A percentile compares a stretch with the other conserved stretches of the same genome.
Evolutionary conservation across 2,113 vertebrate species (phyloP).

Genomic region (Orcinus orca): DNA sequence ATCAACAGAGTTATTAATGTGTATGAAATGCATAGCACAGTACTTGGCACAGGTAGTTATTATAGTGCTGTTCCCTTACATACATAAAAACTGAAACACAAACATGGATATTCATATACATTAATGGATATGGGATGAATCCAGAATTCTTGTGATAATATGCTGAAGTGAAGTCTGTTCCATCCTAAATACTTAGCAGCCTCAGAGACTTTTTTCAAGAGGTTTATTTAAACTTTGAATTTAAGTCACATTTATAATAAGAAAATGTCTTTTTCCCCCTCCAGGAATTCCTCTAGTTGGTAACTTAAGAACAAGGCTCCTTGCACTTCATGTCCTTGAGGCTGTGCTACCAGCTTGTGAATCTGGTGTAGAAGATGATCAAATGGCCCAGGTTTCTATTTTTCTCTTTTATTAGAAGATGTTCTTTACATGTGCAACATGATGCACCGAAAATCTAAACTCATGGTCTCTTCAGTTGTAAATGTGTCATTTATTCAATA

Average conservation of each 20-base stretch:
- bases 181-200: constrained; percentile 2
- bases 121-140: not conserved
- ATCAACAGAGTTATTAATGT: not conserved
- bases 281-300: constrained; percentile 95
- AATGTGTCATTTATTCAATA: constrained; percentile 23
- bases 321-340: constrained; percentile 96
- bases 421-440: not conserved
- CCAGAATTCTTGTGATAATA: constrained; percentile 28
- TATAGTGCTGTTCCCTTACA: not conserved
- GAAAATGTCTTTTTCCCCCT: not conserved
- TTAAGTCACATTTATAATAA: constrained; percentile 13
- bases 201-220: not conserved
- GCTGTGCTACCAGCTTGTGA: constrained; percentile 98
- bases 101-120: not conserved
- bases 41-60: not conserved
- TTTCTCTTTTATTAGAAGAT: constrained; percentile 47
- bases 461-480: not conserved
- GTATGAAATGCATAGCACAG: not conserved
- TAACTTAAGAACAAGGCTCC: constrained; percentile 95
- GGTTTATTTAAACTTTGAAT: constrained; percentile 45
- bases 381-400: constrained; percentile 90
- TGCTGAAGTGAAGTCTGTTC: not conserved
- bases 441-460: not conserved
- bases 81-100: not conserved
- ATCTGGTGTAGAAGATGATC: constrained; percentile 94